These are phyloP conservation scores for Hydropsyche tenuis DNA, from an alignment of 1,140 invertebrate genomes.

Conservation along the genomic window DNA sequence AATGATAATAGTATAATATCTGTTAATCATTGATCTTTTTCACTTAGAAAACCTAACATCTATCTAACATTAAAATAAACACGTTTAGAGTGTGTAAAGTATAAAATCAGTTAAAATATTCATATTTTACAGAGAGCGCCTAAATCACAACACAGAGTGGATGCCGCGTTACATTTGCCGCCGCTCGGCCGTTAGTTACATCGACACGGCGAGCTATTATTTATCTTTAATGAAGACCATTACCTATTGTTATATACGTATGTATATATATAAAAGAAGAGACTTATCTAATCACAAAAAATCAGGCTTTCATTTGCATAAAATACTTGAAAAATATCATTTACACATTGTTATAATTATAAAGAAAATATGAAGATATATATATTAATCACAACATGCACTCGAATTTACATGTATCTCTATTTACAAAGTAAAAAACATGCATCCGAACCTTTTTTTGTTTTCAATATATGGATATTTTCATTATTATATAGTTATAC, in stretches of 20 bases:
- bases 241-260: constrained; percentile 9
- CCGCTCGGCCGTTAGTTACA: background rate
- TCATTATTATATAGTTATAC: too few relatives aligned
- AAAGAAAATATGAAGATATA: constrained; percentile 16
- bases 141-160: constrained; percentile 51
- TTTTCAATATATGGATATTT: too few relatives aligned
- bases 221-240: constrained; percentile 13
- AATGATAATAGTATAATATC: background rate
- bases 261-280: constrained; percentile 26
- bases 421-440: constrained; percentile 8
- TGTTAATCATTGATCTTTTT: too few relatives aligned
- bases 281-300: constrained; percentile 18
- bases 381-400: constrained; percentile 17
- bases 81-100: constrained; percentile 28
- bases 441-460: background rate
- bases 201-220: constrained; percentile 6
- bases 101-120: constrained; percentile 42
- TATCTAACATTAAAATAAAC: constrained; percentile 26
- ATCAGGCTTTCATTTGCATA: constrained; percentile 12
- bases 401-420: background rate
- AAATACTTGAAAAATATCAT: constrained; percentile 19
- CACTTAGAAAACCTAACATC: constrained; percentile 30
- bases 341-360: background rate
- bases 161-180: constrained; percentile 32
- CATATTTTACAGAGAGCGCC: constrained; percentile 43